phyloP scores from a whole-genome alignment of 1,140 invertebrate species.

The Drosophila biarmipes region DNA sequence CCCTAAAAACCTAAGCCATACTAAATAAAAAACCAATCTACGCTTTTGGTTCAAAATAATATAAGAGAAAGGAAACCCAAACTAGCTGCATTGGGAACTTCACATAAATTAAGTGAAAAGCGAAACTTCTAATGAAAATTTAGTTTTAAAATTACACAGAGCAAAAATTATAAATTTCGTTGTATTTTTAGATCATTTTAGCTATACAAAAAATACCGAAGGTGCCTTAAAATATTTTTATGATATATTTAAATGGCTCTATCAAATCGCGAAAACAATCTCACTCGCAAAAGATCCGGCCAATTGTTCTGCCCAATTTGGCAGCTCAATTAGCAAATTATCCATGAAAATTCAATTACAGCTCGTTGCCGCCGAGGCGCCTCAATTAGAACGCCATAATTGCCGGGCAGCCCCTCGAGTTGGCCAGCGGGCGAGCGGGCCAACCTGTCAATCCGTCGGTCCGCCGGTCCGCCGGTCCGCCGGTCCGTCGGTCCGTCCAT shows the following conservation, averaged over 20 bases:
- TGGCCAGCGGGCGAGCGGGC: conserved; percentile 4
- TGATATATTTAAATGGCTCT: no score
- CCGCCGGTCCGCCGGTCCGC: conserved; percentile 35
- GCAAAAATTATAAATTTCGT: no score
- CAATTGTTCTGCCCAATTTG: conserved; percentile 33
- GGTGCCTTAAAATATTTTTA: no score
- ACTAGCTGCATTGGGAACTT: no score
- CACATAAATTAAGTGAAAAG: no score
- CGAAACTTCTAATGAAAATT: no score
- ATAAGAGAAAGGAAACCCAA: no score
- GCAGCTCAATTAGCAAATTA: conserved; percentile 36
- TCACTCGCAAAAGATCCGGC: background rate
- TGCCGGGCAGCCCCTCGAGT: conserved; percentile 25
- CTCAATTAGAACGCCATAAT: conserved; percentile 52
- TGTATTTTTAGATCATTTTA: background rate
- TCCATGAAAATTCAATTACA: conserved; percentile 58
- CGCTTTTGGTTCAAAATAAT: no score
- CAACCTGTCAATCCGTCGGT: conserved; percentile 31
- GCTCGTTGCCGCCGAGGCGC: conserved; percentile 31
- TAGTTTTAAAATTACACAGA: no score
- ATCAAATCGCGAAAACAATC: background rate
- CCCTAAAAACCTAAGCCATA: no score
- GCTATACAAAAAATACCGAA: no score
- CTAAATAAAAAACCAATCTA: no score
- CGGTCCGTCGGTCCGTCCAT: conserved; percentile 34